Conservation (phyloP, 2,888 invertebrate species). For the Eutolmus rufibarbis region DNA sequence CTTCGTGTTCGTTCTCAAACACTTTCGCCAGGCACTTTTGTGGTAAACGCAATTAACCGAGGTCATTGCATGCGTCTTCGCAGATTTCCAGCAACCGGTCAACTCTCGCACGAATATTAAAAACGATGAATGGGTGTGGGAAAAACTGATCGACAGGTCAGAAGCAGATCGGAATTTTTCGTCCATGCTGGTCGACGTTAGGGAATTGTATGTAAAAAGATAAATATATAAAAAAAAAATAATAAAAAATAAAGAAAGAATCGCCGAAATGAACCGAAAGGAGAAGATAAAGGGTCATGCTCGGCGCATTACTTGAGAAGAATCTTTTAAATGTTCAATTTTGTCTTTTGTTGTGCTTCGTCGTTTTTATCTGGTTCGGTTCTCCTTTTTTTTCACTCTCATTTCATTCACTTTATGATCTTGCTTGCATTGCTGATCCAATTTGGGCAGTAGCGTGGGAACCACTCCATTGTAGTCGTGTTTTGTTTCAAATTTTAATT, state of each 20-base stretch:
- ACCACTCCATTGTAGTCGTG: slow-evolving; percentile 35
- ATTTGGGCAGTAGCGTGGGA: slow-evolving; percentile 47
- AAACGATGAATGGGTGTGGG: slow-evolving; percentile 32
- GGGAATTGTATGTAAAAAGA: background rate
- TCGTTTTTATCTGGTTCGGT: background rate
- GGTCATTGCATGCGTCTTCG: slow-evolving; percentile 14
- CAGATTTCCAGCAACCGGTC: background rate
- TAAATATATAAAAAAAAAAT: background rate
- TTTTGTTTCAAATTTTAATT: slow-evolving; percentile 1
- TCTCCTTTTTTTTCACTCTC: background rate
- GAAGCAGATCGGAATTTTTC: slow-evolving; percentile 26
- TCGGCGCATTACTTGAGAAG: slow-evolving; percentile 20
- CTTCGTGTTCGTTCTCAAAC: background rate
- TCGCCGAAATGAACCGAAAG: slow-evolving; percentile 17
- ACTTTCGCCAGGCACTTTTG: slow-evolving; percentile 19
- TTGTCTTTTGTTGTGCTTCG: background rate
- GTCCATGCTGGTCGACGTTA: background rate
- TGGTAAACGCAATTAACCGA: slow-evolving; percentile 16
- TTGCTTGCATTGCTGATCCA: background rate
- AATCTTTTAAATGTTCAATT: slow-evolving; percentile 26
- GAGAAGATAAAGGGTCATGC: slow-evolving; percentile 37
- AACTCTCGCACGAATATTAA: slow-evolving; percentile 24
- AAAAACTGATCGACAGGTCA: slow-evolving; percentile 40
- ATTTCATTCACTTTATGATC: slow-evolving; percentile 34
- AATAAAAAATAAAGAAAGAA: background rate